Evolutionary conservation across 1,140 invertebrate genomes (phyloP).

Genomic region (Lethrus apterus): DNA sequence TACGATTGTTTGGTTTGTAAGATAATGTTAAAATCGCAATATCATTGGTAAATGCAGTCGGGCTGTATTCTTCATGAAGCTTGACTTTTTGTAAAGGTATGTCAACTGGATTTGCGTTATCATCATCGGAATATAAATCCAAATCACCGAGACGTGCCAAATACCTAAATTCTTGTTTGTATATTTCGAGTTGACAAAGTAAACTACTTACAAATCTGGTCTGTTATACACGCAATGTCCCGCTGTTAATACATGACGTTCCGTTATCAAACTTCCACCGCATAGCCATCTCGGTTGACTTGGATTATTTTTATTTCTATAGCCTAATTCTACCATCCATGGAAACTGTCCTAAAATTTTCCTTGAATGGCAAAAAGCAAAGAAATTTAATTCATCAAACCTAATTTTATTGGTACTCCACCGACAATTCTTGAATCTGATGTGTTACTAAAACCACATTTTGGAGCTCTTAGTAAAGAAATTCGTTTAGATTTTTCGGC

Average conservation of each 20-base stretch:
- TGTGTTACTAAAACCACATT: constrained; percentile 38
- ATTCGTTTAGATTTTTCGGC: constrained; percentile 28
- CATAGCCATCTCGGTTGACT: constrained; percentile 56
- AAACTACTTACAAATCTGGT: constrained; percentile 45
- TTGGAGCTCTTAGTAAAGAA: constrained; percentile 33
- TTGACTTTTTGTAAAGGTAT: constrained; percentile 50
- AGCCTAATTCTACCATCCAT: constrained; percentile 65
- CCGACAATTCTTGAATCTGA: constrained; percentile 39
- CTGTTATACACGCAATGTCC: constrained; percentile 69
- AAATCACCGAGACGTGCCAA: constrained; percentile 65
- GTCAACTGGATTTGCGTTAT: constrained; percentile 57
- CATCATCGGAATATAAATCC: constrained; percentile 52
- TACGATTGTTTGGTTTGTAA: constrained; percentile 50
- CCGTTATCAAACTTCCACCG: constrained; percentile 70
- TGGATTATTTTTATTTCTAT: constrained; percentile 43
- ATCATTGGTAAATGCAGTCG: constrained; percentile 60
- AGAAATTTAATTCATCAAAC: constrained; percentile 13
- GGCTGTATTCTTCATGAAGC: constrained; percentile 60
- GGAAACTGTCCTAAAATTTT: constrained; percentile 55
- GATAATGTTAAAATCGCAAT: constrained; percentile 64
- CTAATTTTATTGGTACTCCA: constrained; percentile 38
- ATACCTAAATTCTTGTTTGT: constrained; percentile 39
- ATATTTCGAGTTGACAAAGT: constrained; percentile 2
- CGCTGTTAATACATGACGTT: constrained; percentile 69
- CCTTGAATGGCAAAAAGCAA: constrained; percentile 10